phyloP scores from a whole-genome alignment of 2,113 vertebrate species.

The Hyperoodon ampullatus region DNA sequence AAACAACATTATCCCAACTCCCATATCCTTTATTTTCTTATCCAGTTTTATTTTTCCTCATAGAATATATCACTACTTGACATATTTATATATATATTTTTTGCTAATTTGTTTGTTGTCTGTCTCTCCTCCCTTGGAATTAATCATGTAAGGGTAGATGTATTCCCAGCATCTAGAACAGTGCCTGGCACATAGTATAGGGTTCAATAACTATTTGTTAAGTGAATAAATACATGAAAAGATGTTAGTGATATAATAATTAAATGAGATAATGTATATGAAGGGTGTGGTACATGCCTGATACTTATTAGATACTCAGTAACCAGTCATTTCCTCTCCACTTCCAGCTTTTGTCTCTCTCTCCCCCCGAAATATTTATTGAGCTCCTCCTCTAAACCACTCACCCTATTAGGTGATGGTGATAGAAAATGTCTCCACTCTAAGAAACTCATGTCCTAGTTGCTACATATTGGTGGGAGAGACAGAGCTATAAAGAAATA shows the following conservation, averaged over 20 bases:
- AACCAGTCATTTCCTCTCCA: background rate
- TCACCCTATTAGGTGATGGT: background rate
- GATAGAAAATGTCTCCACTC: background rate
- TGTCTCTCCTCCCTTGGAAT: background rate
- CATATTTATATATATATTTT: background rate
- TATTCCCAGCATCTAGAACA: background rate
- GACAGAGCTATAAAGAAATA: background rate
- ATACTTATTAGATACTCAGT: background rate
- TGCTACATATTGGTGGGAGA: background rate
- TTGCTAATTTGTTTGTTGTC: background rate
- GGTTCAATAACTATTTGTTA: background rate
- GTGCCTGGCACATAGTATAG: background rate
- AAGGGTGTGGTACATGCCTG: background rate
- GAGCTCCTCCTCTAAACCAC: background rate
- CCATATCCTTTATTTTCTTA: background rate
- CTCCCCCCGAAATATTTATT: background rate
- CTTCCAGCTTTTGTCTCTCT: background rate
- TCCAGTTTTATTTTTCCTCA: background rate
- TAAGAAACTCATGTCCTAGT: background rate
- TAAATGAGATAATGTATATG: background rate
- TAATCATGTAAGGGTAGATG: background rate
- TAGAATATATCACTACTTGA: background rate
- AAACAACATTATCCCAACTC: background rate
- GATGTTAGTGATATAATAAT: background rate
- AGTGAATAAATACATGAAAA: background rate